These are phyloP conservation scores for Nycticryphes semicollaris DNA, from an alignment of 2,113 vertebrate genomes.

Conservation along the genomic window DNA sequence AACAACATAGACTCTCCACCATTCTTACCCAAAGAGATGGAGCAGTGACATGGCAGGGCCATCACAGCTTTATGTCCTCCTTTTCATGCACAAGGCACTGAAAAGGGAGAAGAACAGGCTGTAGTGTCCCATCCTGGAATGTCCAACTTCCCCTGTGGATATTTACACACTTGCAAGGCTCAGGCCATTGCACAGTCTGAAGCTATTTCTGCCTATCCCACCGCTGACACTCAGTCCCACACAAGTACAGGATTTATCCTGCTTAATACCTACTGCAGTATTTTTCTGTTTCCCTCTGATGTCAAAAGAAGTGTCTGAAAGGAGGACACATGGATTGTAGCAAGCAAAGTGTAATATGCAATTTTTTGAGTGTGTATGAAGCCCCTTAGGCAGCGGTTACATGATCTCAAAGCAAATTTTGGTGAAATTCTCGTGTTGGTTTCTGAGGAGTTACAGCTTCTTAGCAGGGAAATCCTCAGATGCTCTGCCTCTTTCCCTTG, in stretches of 20 bases:
- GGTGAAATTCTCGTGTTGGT: neutral
- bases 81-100: neutral
- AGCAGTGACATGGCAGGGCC: neutral
- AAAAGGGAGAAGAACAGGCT: neutral
- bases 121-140: neutral
- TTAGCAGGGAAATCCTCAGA: neutral
- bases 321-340: neutral
- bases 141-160: neutral
- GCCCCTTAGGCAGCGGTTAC: neutral
- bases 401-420: fast-evolving
- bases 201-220: neutral
- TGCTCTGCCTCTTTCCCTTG: neutral
- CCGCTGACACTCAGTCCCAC: neutral
- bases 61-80: neutral
- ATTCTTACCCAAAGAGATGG: neutral
- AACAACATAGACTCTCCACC: neutral
- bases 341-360: neutral
- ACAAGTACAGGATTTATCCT: neutral
- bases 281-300: neutral
- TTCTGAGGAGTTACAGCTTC: neutral
- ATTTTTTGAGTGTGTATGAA: neutral
- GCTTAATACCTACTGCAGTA: neutral
- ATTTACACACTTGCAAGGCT: neutral
- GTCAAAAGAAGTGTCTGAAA: neutral
- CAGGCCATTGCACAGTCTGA: neutral